Base-by-base conservation (phyloP, 2,888 invertebrate genomes). In the Patella depressa region DNA sequence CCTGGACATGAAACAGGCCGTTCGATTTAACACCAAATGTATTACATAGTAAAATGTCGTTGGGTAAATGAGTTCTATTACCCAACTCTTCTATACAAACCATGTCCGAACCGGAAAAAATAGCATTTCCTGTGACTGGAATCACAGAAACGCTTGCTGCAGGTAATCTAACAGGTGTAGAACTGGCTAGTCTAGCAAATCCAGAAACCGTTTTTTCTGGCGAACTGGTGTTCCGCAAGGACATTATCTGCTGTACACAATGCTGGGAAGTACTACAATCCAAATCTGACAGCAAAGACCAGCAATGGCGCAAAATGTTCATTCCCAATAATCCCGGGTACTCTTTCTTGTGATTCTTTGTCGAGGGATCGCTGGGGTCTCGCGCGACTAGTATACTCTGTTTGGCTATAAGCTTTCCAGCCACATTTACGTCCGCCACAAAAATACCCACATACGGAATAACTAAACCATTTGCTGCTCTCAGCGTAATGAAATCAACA, bases 121-220 rank as follows among this genome's bases (percentile, higher is more conserved):
- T 45, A 34, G n/a, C n/a, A 34, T 73, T 69, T 19, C 74, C 77
- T 15, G 53, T 65, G 9, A 74, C 77, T n/a, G 73, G 57, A 54
- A 77, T 17, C 19, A 77, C 54, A 19, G 29, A 54, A 17, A 74
- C 74, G 29, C 73, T 70, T 29, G 70, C 55, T 24, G 74, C 74
- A 19, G 77, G 70, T 59, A 59, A 14, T 59, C 0, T 3, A 17
- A 74, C 70, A 53, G 53, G 45, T n/a, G 69, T 69, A 17, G 55
- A 69, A 24, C 29, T 53, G n/a, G 19, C 59, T 54, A 69, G 53
- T 59, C 59, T 59, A 19, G 59, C 59, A 59, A 59, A 59, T 59
- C 59, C 59, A n/a, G 59, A 59, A 17, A 59, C 17, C 59, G 17
- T 59, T 19, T 59, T n/a, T 17, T 59, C 19, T 59, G n/a, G 17